Percentiles rank a stretch among this genome's conserved stretches.
These are phyloP conservation scores for Hiodon tergisus DNA, from an alignment of 2,113 vertebrate genomes.

Conservation along the genomic window DNA sequence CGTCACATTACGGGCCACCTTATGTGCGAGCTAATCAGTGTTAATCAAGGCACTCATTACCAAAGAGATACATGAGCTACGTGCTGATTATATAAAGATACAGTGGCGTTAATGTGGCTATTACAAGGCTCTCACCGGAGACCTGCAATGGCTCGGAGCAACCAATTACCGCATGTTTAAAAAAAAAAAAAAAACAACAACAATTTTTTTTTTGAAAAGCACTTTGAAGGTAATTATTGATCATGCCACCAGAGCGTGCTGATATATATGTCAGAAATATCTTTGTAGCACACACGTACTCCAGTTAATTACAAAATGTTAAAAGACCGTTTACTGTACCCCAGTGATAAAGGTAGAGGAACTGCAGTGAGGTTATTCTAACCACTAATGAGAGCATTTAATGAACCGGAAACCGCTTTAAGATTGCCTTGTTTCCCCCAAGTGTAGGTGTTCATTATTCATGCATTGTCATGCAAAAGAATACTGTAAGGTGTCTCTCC, in stretches of 20 bases:
- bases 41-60: background rate
- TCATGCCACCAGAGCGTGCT: background rate
- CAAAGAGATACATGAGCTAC: background rate
- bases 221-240: constrained; percentile 16
- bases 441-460: constrained; percentile 6
- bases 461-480: constrained; percentile 6
- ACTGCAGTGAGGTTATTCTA: background rate
- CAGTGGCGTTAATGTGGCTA: background rate
- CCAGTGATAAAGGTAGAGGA: background rate
- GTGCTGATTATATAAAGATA: background rate
- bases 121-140: constrained; percentile 18
- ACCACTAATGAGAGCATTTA: background rate
- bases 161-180: constrained; percentile 33
- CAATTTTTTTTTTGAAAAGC: no score
- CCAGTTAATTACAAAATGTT: constrained; percentile 9
- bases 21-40: background rate
- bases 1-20: background rate
- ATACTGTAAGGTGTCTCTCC: constrained; percentile 9
- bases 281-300: no score
- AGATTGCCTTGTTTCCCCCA: background rate
- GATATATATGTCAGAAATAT: background rate
- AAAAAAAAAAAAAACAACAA: background rate
- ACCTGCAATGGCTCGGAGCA: background rate
- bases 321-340: background rate
- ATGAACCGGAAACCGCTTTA: constrained; percentile 4